Conservation (phyloP, 1,140 invertebrate genomes). For the Bombus fervidus region DNA sequence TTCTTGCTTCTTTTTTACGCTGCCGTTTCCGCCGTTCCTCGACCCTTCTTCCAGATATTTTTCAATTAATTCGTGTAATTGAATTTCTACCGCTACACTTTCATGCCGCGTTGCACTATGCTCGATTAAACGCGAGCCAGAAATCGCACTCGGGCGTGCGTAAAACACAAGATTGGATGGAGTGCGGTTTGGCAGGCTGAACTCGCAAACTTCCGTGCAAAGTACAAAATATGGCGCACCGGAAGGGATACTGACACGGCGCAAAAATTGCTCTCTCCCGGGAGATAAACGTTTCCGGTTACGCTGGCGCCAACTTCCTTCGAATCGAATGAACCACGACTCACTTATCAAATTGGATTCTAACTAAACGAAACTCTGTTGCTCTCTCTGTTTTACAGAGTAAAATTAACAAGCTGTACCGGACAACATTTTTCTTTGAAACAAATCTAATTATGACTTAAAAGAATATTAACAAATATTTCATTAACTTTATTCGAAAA, state of each 20-base stretch:
- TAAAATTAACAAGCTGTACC: not conserved
- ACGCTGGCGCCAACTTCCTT: constrained; percentile 12
- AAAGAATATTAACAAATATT: not conserved
- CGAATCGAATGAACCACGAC: constrained; percentile 11
- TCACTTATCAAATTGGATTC: constrained; percentile 48
- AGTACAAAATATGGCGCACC: constrained; percentile 26
- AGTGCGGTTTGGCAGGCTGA: constrained; percentile 28
- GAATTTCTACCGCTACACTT: not conserved
- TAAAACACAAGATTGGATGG: constrained; percentile 49
- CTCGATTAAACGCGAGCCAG: constrained; percentile 33
- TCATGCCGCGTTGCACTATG: constrained; percentile 13
- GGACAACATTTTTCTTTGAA: too few relatives aligned
- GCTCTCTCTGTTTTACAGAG: not conserved
- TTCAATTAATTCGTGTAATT: constrained; percentile 22
- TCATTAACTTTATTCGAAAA: too few relatives aligned
- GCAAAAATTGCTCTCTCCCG: constrained; percentile 37
- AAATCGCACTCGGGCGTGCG: constrained; percentile 14
- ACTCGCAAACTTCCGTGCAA: constrained; percentile 34
- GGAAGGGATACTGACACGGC: constrained; percentile 42
- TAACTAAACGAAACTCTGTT: not conserved
- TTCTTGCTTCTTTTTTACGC: too few relatives aligned
- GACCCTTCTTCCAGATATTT: not conserved
- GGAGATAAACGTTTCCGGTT: constrained; percentile 40
- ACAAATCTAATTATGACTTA: not conserved
- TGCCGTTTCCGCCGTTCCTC: too few relatives aligned